Evolutionary conservation across 2,888 invertebrate species (phyloP).

Genomic region (Hedychridium roseum): DNA sequence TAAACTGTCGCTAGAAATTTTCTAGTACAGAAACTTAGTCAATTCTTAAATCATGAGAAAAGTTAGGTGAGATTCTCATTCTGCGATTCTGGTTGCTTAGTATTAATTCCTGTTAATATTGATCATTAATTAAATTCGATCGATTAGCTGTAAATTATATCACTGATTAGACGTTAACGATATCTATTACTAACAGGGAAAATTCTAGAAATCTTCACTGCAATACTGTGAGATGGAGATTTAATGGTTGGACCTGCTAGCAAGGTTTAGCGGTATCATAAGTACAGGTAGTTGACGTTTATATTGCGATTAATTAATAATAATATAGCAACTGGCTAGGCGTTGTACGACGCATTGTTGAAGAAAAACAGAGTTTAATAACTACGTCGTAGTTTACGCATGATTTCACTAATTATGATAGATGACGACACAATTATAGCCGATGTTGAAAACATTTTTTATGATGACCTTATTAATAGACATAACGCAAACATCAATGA

Average conservation of each 20-base stretch:
- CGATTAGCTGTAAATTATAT: background rate
- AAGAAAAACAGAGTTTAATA: too few relatives aligned
- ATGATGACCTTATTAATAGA: too few relatives aligned
- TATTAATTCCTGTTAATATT: background rate
- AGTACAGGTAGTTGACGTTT: background rate
- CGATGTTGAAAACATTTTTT: too few relatives aligned
- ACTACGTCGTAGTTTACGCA: too few relatives aligned
- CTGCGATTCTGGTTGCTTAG: background rate
- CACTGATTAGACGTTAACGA: background rate
- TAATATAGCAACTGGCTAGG: too few relatives aligned
- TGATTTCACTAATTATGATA: too few relatives aligned
- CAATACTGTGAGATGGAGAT: background rate
- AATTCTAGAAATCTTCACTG: background rate
- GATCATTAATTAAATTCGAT: background rate
- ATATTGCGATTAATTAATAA: background rate
- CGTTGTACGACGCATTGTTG: too few relatives aligned
- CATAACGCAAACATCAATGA: too few relatives aligned
- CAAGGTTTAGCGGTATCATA: background rate
- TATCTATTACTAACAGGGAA: background rate
- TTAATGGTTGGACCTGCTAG: background rate
- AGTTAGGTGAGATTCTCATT: background rate
- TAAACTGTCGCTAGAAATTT: conserved; percentile 1
- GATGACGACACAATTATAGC: too few relatives aligned
- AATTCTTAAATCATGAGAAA: conserved; percentile 2
- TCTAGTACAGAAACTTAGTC: conserved; percentile 3